phyloP scores from a whole-genome alignment of 2,888 invertebrate species.

The Brachycybe producta region DNA sequence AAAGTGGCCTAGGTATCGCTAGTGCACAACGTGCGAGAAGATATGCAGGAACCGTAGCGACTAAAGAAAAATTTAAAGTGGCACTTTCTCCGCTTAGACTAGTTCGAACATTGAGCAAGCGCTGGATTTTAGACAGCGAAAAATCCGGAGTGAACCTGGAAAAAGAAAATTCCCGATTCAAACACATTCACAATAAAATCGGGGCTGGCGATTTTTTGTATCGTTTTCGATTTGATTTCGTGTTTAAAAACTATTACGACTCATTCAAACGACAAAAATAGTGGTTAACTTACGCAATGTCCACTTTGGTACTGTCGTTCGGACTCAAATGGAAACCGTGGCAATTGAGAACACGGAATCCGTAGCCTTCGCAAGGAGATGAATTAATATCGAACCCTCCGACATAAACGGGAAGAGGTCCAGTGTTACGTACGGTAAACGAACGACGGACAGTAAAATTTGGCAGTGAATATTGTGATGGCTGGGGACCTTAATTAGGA shows the following conservation, averaged over 20 bases:
- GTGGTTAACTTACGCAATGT: constrained; percentile 48
- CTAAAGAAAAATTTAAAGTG: constrained; percentile 50
- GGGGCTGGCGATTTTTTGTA: background rate
- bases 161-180: constrained; percentile 19
- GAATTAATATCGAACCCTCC: constrained; percentile 52
- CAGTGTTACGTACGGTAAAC: constrained; percentile 79
- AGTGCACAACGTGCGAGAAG: constrained; percentile 54
- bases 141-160: constrained; percentile 69
- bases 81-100: constrained; percentile 24
- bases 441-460: constrained; percentile 62
- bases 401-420: constrained; percentile 69
- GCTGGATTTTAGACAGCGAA: constrained; percentile 57
- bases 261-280: constrained; percentile 11
- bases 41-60: constrained; percentile 50
- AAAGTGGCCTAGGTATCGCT: constrained; percentile 55
- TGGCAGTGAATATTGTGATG: constrained; percentile 38
- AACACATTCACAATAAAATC: background rate
- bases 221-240: background rate
- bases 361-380: constrained; percentile 52
- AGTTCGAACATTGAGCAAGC: constrained; percentile 41
- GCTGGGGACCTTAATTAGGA: constrained; percentile 20
- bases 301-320: constrained; percentile 60
- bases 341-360: constrained; percentile 64
- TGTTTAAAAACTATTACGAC: background rate
- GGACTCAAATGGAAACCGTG: constrained; percentile 53